Evolutionary conservation across 1,140 invertebrate species (phyloP), one percentile per base, ranked within the genome.

Genomic region (Plodia interpunctella): DNA sequence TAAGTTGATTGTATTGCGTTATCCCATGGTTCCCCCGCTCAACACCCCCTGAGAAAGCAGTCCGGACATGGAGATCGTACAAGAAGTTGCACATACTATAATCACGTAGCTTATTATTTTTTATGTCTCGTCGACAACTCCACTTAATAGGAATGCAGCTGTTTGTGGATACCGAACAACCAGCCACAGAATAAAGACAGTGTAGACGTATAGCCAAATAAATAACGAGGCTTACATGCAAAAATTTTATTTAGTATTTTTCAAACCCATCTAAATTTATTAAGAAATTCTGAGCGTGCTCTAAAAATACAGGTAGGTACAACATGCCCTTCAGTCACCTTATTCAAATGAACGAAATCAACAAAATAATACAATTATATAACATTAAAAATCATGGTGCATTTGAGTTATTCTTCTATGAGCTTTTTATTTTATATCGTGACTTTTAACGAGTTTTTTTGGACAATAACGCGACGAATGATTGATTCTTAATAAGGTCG

Each of bases 41-140:
- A 79, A 81, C 78, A 66, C 73, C 71, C 63, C 57, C 60, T 44
- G 71, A 68, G 76, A 77, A 79, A 76, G 76, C 69, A 56, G 59
- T 59, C 60, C 63, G 49, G 68, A 72, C 77, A 83, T 82, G 75
- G 57, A 77, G 72, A 83, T 83, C 64, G 70, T 67, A 68, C 69
- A 54, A 60, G 57, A 56, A 56, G 59, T 60, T 54, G 68, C 67
- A 59, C 68, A 69, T 67, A 78, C 68, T 62, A 76, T 77, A 82
- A 85, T 76, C 76, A 78, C 65, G 64, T 54, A 73, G 62, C 74
- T 80, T 87, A 82, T 83, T 84, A 83, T 87, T 83, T 83, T 87
- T 84, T 84, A 84, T 87, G 78, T 76, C 71, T 61, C 61, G 55
- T 60, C 49, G 55, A 69, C 65, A 66, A 65, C 53, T 60, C 35